Conservation (phyloP, 2,888 invertebrate genomes). For the Dryococelus australis region DNA sequence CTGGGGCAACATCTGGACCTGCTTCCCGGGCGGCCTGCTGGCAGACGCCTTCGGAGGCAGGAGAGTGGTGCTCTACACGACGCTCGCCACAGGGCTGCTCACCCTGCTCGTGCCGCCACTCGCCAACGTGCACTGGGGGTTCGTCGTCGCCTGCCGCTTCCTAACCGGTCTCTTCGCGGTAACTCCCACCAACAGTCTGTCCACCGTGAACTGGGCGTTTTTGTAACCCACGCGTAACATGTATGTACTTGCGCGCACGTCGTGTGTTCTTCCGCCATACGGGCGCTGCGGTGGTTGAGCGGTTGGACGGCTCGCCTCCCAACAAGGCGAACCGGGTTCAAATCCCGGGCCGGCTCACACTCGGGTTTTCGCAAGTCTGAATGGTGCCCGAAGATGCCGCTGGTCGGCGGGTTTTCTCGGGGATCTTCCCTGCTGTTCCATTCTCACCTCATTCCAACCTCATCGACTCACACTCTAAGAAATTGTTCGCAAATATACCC, state of each 20-base stretch:
- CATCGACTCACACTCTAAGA: no score
- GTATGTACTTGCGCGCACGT: no score
- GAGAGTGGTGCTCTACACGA: background rate
- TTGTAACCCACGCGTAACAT: no score
- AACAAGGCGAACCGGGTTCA: background rate
- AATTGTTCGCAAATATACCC: no score
- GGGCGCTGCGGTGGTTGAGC: no score
- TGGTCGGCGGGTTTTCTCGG: no score
- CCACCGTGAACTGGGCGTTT: background rate
- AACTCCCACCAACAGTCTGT: background rate
- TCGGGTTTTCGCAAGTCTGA: background rate
- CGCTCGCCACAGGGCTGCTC: background rate
- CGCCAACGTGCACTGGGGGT: conserved; percentile 2
- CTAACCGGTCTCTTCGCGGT: conserved; percentile 7
- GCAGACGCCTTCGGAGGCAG: background rate
- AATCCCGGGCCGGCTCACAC: background rate
- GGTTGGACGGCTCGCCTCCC: no score
- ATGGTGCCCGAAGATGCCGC: no score
- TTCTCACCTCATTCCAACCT: no score
- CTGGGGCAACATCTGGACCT: conserved; percentile 23
- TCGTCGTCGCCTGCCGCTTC: background rate
- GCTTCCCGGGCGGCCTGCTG: conserved; percentile 5
- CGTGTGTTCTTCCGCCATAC: no score
- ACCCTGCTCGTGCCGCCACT: background rate
- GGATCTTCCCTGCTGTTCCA: no score